Base-by-base conservation (phyloP, 2,797 vertebrate species). In the Anas bahamensis region DNA sequence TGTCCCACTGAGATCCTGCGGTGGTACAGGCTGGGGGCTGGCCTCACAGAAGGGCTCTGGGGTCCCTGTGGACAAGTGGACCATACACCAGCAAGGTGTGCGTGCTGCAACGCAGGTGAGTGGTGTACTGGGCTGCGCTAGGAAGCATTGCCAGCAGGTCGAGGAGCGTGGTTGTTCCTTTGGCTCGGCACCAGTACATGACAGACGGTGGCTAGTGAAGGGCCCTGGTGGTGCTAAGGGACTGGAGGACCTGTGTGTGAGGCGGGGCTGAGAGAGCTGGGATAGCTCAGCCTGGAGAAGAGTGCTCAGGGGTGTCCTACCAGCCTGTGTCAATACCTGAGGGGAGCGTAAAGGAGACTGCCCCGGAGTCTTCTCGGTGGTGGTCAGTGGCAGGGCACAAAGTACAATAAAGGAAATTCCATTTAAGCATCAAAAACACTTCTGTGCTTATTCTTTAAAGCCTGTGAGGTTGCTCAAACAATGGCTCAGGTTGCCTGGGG, bases 21-120 rank as follows among this genome's bases (percentile, higher is more conserved):
- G 46, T 48, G 48, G 23, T 50, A 24, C 41, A 56, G 53, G 14
- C 10, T 52, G 29, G 28, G 46, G 23, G 37, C 23, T 57, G 37
- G 65, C 70, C 71, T 61, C 61, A 28, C 17, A 31, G 64, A 39
- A 55, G 76, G 41, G 26, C 37, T 12, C 26, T 7, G 17, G 28
- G 14, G 16, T 14, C 76, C 39, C 53, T 75, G 70, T 33, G 29
- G 33, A 21, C 10, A 39, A 73, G 37, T 10, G 41, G 33, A 80
- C 41, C 22, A 0, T 8, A 11, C 74, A 57, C 37, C 19, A 57
- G 55, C n/a, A 61, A 31, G 0, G 1, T 2, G 1, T 17, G 48
- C 33, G 29, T 56, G 60, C 0, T 2, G 50, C 48, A 33, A 28
- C 26, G 53, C 3, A 2, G 13, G 56, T 35, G 56, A 48, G 31